phyloP scores from a whole-genome alignment of 1,140 invertebrate species.

The Triops longicaudatus region DNA sequence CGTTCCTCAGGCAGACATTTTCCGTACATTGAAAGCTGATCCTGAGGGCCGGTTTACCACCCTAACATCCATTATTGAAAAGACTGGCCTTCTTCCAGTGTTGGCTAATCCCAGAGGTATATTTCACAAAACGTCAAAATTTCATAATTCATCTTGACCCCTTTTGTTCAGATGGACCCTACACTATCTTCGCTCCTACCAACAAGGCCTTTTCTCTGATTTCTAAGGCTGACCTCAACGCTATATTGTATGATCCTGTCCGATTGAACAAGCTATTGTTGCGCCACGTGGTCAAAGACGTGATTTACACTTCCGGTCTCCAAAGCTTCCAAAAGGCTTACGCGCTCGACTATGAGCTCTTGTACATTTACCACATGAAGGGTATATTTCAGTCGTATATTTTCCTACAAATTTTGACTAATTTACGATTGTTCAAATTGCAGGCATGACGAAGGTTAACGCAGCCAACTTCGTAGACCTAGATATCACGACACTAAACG shows the following conservation, averaged over 20 bases:
- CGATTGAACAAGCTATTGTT: conserved; percentile 24
- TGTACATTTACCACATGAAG: conserved; percentile 29
- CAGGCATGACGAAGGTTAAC: conserved; percentile 38
- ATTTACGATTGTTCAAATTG: conserved; percentile 20
- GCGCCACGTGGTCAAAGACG: conserved; percentile 29
- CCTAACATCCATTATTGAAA: conserved; percentile 26
- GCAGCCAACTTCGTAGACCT: conserved; percentile 37
- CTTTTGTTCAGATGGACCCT: conserved; percentile 30
- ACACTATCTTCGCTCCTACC: conserved; percentile 38
- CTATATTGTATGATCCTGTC: conserved; percentile 26
- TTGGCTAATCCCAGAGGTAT: conserved; percentile 29
- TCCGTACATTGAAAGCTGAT: conserved; percentile 25
- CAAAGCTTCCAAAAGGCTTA: conserved; percentile 28
- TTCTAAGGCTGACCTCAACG: conserved; percentile 21
- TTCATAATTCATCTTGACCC: neutral
- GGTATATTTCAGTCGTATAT: conserved; percentile 21
- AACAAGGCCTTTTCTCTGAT: conserved; percentile 31
- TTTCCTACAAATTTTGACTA: no score
- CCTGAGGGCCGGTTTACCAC: conserved; percentile 28
- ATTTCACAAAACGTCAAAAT: neutral
- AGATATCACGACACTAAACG: conserved; percentile 37
- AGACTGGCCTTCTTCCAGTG: conserved; percentile 24
- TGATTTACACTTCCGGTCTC: conserved; percentile 28
- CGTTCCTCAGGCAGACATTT: conserved; percentile 32
- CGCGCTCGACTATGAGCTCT: conserved; percentile 23